These are phyloP conservation scores for Bombus sylvicola DNA, from an alignment of 1,140 invertebrate species.

Conservation along the genomic window DNA sequence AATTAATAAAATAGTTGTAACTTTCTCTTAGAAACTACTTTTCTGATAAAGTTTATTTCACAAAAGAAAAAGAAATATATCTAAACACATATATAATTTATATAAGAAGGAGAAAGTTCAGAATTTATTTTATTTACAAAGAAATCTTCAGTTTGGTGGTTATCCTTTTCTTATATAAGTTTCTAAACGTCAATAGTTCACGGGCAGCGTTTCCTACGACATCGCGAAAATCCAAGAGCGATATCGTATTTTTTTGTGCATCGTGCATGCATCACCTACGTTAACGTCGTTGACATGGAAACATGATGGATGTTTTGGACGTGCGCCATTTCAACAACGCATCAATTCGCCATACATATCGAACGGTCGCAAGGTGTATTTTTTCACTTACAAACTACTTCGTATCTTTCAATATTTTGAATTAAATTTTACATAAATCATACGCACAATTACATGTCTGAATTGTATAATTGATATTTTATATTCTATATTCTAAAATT, in stretches of 20 bases:
- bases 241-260: constrained; percentile 19
- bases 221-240: neutral
- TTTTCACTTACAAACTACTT: neutral
- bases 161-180: neutral
- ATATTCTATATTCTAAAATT: neutral
- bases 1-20: neutral
- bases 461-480: neutral
- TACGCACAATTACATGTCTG: neutral
- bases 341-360: constrained; percentile 33
- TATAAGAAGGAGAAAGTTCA: neutral
- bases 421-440: neutral
- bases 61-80: too few relatives aligned
- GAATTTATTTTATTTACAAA: too few relatives aligned
- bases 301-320: constrained; percentile 45
- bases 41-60: too few relatives aligned
- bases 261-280: constrained; percentile 7
- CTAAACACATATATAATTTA: neutral
- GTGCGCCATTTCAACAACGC: constrained; percentile 32
- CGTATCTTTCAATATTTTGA: too few relatives aligned
- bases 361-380: neutral
- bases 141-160: too few relatives aligned
- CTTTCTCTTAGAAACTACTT: too few relatives aligned
- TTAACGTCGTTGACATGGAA: constrained; percentile 41
- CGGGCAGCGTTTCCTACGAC: neutral
- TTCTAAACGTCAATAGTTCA: neutral